Percentiles rank a stretch among this genome's conserved stretches.
Evolutionary conservation across 2,797 vertebrate genomes (phyloP).

Genomic region (Pogoniulus pusillus): DNA sequence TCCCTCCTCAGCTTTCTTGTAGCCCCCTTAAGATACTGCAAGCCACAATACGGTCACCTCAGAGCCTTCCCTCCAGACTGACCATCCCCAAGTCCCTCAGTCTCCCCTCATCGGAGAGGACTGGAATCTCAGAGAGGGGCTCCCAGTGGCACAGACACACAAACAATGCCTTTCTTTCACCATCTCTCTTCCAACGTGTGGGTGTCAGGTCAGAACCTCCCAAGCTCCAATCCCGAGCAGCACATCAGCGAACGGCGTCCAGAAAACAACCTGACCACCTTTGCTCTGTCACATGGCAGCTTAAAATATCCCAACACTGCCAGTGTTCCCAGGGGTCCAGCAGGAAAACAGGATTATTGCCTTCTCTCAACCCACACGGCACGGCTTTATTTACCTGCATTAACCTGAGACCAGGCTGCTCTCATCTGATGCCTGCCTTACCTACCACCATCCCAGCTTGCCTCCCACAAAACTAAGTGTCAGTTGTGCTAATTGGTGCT

Average conservation of each 20-base stretch:
- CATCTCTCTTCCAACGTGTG: background rate
- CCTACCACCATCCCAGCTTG: background rate
- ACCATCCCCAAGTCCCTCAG: no score
- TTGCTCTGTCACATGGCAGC: background rate
- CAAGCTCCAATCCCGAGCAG: background rate
- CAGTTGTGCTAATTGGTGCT: conserved; percentile 12
- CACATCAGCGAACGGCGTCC: background rate
- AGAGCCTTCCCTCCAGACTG: no score
- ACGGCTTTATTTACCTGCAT: conserved; percentile 25
- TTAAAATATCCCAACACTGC: background rate
- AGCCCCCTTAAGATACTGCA: no score
- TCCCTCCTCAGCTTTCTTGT: no score
- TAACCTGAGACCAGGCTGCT: conserved; percentile 13
- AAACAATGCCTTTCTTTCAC: background rate
- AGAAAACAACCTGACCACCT: background rate
- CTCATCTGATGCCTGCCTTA: background rate
- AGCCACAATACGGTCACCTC: no score
- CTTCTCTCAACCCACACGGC: background rate
- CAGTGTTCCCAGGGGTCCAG: background rate
- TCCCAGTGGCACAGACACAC: background rate
- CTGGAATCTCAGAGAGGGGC: background rate
- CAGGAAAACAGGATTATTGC: conserved; percentile 31
- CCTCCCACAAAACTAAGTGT: conserved; percentile 45
- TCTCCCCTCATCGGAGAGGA: background rate
- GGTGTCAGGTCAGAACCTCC: background rate